These are phyloP conservation scores for Gasterosteus aculeatus DNA, from an alignment of 2,113 vertebrate species.

Conservation along the genomic window DNA sequence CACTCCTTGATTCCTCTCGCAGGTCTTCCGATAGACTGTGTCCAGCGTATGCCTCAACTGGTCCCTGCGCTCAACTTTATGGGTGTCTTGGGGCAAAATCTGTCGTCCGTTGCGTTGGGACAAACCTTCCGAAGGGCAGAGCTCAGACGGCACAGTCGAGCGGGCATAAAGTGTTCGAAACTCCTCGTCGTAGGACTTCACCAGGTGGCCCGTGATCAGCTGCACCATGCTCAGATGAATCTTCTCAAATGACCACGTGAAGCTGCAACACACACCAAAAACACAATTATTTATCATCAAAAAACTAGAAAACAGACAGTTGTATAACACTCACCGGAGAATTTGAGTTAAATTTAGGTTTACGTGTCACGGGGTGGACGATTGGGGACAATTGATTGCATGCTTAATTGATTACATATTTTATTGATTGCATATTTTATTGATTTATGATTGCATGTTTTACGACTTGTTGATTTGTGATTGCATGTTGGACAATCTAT, in stretches of 20 bases:
- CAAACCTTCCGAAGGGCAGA: conserved; percentile 76
- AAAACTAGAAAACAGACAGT: background rate
- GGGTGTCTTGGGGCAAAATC: conserved; percentile 77
- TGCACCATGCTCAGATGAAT: conserved; percentile 97
- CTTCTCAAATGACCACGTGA: conserved; percentile 97
- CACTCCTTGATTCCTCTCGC: conserved; percentile 76
- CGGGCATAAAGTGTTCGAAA: conserved; percentile 93
- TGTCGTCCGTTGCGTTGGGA: conserved; percentile 74
- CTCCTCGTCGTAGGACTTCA: conserved; percentile 95
- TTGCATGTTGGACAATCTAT: no score
- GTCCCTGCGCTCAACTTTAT: conserved; percentile 81
- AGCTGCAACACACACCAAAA: conserved; percentile 79
- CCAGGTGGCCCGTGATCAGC: conserved; percentile 91
- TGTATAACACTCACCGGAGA: background rate
- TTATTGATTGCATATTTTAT: no score
- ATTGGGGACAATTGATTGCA: no score
- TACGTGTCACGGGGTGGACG: no score
- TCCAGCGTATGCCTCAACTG: conserved; percentile 86
- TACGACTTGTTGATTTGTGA: no score
- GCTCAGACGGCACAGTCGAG: conserved; percentile 84
- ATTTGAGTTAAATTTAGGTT: background rate
- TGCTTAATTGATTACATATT: no score
- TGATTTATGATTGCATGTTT: no score
- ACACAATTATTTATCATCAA: conserved; percentile 4
- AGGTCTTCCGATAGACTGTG: conserved; percentile 82